Conservation (phyloP, 2,797 vertebrate species). For the Sternotherus odoratus region DNA sequence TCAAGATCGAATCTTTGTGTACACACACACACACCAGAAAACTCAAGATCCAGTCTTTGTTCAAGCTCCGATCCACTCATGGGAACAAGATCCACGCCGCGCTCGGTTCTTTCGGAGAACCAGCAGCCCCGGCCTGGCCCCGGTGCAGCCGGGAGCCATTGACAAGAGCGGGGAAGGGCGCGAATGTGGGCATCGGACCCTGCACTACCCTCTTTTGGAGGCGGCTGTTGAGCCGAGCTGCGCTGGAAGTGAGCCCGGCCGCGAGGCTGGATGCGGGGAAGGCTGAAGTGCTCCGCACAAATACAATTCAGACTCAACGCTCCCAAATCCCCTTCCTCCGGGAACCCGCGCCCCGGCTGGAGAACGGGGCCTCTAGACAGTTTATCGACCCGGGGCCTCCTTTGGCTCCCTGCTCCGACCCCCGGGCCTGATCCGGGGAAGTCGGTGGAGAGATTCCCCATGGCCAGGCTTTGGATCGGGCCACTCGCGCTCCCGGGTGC, state of each 20-base stretch:
- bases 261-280: background rate
- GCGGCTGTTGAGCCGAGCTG: background rate
- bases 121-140: background rate
- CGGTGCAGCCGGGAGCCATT: rapidly evolving
- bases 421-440: background rate
- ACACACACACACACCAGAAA: no score
- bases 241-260: background rate
- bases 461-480: background rate
- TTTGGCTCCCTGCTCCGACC: background rate
- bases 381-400: background rate
- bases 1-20: no score
- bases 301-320: background rate
- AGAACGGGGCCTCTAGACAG: background rate
- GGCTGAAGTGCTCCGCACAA: no score
- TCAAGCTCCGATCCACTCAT: background rate
- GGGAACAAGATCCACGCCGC: background rate
- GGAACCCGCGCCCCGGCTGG: background rate
- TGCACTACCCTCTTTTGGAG: background rate
- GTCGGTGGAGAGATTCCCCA: background rate
- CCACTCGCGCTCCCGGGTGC: no score
- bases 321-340: background rate
- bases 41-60: background rate
- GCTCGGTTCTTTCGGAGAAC: no score
- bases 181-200: background rate
- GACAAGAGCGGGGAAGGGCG: background rate